Evolutionary conservation across 2,113 vertebrate species (phyloP).

Genomic region (Colaptes auratus): DNA sequence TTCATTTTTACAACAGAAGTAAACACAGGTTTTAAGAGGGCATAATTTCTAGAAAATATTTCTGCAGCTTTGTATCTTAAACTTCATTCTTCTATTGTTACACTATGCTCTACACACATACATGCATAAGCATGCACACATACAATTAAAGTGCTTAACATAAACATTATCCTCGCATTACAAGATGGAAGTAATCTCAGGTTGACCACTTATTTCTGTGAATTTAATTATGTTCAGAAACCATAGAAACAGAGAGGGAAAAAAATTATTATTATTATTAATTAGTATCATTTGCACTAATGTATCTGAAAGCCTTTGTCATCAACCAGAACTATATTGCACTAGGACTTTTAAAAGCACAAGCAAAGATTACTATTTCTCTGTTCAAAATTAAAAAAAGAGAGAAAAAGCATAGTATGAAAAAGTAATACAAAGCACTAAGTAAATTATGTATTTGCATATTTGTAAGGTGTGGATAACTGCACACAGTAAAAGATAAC

Average conservation of each 20-base stretch:
- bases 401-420: not conserved
- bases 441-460: conserved; percentile 16
- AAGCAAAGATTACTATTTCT: not conserved
- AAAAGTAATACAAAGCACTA: not conserved
- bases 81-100: not conserved
- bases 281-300: not conserved
- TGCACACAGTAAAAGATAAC: not conserved
- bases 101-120: not conserved
- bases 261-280: not conserved
- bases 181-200: not conserved
- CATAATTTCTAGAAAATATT: not conserved
- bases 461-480: not conserved
- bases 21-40: not conserved
- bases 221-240: conserved; percentile 1
- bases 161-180: not conserved
- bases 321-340: not conserved
- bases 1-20: not conserved
- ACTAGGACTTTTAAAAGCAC: not conserved
- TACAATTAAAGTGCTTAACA: not conserved
- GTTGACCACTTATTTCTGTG: not conserved
- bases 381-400: not conserved
- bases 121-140: not conserved
- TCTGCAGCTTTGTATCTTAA: not conserved
- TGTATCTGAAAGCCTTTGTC: not conserved
- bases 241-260: not conserved